Conservation (phyloP, 1,140 invertebrate genomes). For the Bombus soroeensis region DNA sequence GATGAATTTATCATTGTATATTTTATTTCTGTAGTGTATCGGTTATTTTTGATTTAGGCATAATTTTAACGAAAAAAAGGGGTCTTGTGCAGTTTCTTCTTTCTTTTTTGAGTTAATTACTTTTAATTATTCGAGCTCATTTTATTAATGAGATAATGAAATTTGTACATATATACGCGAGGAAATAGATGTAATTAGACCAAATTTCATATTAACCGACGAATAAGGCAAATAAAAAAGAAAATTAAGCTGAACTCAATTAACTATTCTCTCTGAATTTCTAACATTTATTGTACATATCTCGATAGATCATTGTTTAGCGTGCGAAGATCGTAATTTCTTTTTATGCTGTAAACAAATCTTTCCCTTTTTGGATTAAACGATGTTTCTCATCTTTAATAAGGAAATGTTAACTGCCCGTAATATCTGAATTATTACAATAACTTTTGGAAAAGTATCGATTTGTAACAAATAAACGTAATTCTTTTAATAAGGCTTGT, state of each 20-base stretch:
- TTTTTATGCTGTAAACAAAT: not conserved
- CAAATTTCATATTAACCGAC: constrained; percentile 33
- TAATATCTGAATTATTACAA: constrained; percentile 25
- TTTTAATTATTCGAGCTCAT: constrained; percentile 4
- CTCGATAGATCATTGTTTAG: constrained; percentile 27
- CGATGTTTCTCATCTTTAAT: not conserved
- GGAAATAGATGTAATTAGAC: constrained; percentile 15
- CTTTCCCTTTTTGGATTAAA: not conserved
- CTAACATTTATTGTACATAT: constrained; percentile 30
- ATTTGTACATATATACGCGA: constrained; percentile 34
- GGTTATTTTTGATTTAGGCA: constrained; percentile 35
- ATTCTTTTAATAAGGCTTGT: constrained; percentile 40
- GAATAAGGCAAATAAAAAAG: constrained; percentile 32
- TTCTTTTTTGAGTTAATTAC: not conserved
- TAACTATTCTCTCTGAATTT: constrained; percentile 21
- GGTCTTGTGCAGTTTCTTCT: constrained; percentile 22
- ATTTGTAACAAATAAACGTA: constrained; percentile 48
- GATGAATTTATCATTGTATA: constrained; percentile 49
- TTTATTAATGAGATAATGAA: constrained; percentile 5
- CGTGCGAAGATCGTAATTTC: not conserved
- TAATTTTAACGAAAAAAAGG: constrained; percentile 22
- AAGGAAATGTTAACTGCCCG: constrained; percentile 30
- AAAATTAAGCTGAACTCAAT: constrained; percentile 27
- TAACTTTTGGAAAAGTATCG: constrained; percentile 29
- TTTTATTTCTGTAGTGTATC: constrained; percentile 58